Base-by-base conservation (phyloP, 2,797 vertebrate species). In the Anguilla pacifica region DNA sequence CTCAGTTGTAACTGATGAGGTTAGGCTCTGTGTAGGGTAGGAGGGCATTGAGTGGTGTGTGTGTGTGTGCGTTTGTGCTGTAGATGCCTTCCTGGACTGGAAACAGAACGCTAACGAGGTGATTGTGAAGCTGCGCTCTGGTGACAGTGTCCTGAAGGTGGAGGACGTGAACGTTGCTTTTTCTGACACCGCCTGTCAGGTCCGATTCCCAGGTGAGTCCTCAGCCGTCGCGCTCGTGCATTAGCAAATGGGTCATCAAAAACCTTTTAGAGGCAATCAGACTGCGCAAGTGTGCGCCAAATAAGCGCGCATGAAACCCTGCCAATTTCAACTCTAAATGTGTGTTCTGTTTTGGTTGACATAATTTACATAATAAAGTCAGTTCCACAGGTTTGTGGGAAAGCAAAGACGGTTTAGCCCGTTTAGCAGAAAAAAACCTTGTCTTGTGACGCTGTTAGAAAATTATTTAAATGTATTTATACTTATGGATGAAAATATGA, bases 1-100 rank as follows among this genome's bases (percentile, higher is more conserved):
- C 70, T 72, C 28, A 6, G n/a, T 70, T 43, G 6, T 79, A 43
- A 9, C 39, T 7, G 17, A 43, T 39, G 31, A 28, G 15, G 31
- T 31, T 77, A 6, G 31, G 31, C 15, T 31, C 28, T 13, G 39
- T 19, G 22, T 3, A 0, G 28, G n/a, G n/a, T 25, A 9, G 6
- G 6, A 74, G 35, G 39, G 90, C 81, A 89, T 91, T 49, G 88
- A 91, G 53, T 90, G 22, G 90, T 59, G 57, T 59, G 57, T 59
- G 57, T 53, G n/a, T 72, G 83, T 64, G 2, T 59, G 72, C 85
- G 0, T 55, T n/a, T 85, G 10, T 89, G 28, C 88, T 89, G 64
- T 92, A 99, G 99, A 99, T 81, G 92, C 98, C 91, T 97, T 98
- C 93, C 92, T 98, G 57, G 98, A 99, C 92, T 99, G 99, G 99